phyloP scores from a whole-genome alignment of 2,113 vertebrate genomes.

The Gadus macrocephalus region DNA sequence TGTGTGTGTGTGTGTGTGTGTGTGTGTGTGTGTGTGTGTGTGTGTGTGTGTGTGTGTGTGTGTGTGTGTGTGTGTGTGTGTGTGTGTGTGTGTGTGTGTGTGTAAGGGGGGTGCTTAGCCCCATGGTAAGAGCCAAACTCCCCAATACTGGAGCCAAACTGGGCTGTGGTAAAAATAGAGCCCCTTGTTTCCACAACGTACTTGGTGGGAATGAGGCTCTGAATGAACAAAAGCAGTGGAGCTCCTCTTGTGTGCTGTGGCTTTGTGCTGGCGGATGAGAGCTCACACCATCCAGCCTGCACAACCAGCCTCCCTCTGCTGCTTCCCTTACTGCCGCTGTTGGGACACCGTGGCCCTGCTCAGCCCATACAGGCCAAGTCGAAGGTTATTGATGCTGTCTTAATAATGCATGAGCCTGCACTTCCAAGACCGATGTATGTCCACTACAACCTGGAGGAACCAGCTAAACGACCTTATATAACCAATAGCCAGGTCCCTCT shows the following conservation, averaged over 20 bases:
- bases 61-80: constrained; percentile 1
- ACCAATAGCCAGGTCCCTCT: no score
- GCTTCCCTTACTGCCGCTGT: no score
- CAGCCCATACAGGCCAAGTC: no score
- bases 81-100: constrained; percentile 23
- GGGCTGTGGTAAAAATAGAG: constrained; percentile 62
- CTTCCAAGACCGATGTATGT: no score
- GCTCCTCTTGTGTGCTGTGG: constrained; percentile 18
- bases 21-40: neutral
- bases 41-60: constrained; percentile 8
- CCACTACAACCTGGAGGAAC: no score
- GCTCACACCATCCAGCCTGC: constrained; percentile 27
- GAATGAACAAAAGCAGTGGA: constrained; percentile 46
- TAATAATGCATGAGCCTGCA: no score
- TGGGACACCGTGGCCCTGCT: no score
- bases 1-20: no score
- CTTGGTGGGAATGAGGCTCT: constrained; percentile 62
- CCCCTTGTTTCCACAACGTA: constrained; percentile 51
- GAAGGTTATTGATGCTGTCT: no score
- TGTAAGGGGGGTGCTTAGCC: constrained; percentile 9
- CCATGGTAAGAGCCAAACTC: constrained; percentile 34
- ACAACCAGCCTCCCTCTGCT: constrained; percentile 31
- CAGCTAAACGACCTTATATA: no score
- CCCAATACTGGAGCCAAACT: constrained; percentile 42
- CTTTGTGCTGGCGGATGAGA: constrained; percentile 40